phyloP scores from a whole-genome alignment of 2,888 invertebrate species.

The Acanthoscelides obtectus region DNA sequence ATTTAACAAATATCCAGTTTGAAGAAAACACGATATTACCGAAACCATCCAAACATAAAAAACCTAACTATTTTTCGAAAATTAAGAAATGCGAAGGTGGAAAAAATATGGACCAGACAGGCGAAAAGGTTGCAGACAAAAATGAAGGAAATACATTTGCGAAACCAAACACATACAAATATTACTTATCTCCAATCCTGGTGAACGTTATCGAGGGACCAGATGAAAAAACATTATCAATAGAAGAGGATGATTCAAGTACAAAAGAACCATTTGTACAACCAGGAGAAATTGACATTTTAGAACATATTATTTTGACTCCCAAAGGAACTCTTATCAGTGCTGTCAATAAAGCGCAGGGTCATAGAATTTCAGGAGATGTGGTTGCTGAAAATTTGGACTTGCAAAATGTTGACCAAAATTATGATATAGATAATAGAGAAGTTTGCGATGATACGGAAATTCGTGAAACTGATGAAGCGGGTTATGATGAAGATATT shows the following conservation, averaged over 20 bases:
- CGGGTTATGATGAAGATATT: neutral
- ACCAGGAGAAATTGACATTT: neutral
- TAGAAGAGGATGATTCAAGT: conserved; percentile 11
- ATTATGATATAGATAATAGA: no score
- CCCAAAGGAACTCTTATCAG: neutral
- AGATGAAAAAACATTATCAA: conserved; percentile 22
- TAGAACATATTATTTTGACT: neutral
- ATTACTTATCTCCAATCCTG: conserved; percentile 19
- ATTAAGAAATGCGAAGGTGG: no score
- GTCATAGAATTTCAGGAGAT: neutral
- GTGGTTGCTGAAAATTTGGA: neutral
- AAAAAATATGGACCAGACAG: no score
- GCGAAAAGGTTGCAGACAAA: no score
- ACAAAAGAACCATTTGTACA: neutral
- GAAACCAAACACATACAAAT: neutral
- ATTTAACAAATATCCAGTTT: no score
- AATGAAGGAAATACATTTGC: neutral
- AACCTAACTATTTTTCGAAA: no score
- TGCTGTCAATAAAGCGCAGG: neutral
- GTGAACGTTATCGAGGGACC: conserved; percentile 23
- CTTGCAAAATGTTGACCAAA: no score
- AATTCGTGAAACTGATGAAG: no score
- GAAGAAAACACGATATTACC: no score
- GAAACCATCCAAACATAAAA: no score
- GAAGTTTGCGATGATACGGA: no score